phyloP scores from a whole-genome alignment of 2,113 vertebrate species.

The Ailuropoda melanoleuca region DNA sequence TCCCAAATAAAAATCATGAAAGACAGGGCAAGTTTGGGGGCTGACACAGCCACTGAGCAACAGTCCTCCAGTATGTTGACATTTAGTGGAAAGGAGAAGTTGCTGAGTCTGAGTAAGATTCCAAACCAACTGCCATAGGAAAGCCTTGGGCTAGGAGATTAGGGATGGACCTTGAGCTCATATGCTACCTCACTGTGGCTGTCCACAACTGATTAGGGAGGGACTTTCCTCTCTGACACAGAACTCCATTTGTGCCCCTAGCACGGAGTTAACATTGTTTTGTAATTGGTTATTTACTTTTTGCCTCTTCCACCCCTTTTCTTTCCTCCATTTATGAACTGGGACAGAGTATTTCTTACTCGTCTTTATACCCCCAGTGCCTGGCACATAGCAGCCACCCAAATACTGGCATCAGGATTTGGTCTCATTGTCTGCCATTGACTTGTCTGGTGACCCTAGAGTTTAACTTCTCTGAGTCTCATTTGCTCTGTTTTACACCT shows the following conservation, averaged over 20 bases:
- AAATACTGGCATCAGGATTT: not conserved
- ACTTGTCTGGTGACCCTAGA: not conserved
- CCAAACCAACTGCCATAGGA: not conserved
- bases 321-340: not conserved
- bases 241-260: not conserved
- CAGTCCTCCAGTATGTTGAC: not conserved
- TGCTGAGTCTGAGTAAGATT: not conserved
- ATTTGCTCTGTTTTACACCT: not conserved
- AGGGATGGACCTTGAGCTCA: no score
- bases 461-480: not conserved
- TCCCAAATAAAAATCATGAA: not conserved
- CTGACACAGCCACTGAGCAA: not conserved
- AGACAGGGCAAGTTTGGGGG: not conserved
- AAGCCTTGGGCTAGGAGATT: not conserved
- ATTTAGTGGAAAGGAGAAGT: not conserved
- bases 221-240: not conserved
- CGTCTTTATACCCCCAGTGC: not conserved
- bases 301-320: not conserved
- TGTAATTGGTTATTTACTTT: not conserved
- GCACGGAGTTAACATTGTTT: not conserved
- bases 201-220: not conserved
- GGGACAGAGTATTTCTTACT: not conserved
- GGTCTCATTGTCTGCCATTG: not conserved
- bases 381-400: not conserved
- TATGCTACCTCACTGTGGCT: not conserved